Conservation (phyloP, 1,140 invertebrate species). For the Dysdera silvatica region DNA sequence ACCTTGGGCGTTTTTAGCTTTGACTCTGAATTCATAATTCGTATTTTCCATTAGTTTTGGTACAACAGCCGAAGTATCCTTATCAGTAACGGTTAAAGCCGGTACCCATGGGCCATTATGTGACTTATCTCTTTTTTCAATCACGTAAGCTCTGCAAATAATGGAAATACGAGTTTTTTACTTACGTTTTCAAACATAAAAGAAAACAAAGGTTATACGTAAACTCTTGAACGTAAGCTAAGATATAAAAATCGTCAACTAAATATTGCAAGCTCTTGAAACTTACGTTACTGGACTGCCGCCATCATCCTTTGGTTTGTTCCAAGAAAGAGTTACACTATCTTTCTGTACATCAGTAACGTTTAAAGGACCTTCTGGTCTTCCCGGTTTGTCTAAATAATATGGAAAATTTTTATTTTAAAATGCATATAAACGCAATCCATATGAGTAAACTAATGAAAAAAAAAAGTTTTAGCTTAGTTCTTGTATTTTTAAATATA, state of each 20-base stretch:
- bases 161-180: constrained; percentile 82
- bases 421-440: neutral
- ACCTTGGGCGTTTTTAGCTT: constrained; percentile 91
- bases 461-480: no score
- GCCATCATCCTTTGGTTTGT: constrained; percentile 82
- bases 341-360: constrained; percentile 62
- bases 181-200: constrained; percentile 87
- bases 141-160: constrained; percentile 82
- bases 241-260: no score
- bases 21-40: constrained; percentile 86
- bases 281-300: constrained; percentile 76
- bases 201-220: neutral
- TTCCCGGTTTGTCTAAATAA: constrained; percentile 66
- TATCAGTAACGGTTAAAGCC: constrained; percentile 81
- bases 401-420: neutral
- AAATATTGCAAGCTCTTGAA: neutral
- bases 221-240: no score
- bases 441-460: neutral
- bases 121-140: constrained; percentile 91
- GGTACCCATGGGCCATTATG: constrained; percentile 95
- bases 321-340: constrained; percentile 67
- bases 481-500: no score
- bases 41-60: constrained; percentile 81
- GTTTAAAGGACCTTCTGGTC: constrained; percentile 85
- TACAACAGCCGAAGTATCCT: constrained; percentile 73